Percentiles rank a stretch among this genome's conserved stretches.
Evolutionary conservation across 2,113 vertebrate species (phyloP).

Genomic region (Heloderma charlesbogerti): DNA sequence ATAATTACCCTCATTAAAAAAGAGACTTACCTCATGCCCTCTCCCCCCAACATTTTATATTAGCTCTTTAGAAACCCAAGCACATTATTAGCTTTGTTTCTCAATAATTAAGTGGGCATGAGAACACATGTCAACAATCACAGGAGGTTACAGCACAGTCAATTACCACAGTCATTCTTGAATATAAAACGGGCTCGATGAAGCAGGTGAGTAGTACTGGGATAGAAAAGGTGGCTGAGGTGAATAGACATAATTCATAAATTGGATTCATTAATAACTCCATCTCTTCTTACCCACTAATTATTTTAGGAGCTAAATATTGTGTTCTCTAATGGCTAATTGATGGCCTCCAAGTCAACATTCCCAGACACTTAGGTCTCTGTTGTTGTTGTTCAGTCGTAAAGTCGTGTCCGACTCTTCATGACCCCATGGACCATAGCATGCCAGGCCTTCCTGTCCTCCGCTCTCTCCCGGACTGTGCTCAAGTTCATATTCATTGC

Average conservation of each 20-base stretch:
- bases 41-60: neutral
- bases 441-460: no score
- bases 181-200: constrained; percentile 32
- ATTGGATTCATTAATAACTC: constrained; percentile 41
- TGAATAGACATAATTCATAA: constrained; percentile 42
- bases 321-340: neutral
- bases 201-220: constrained; percentile 24
- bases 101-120: constrained; percentile 37
- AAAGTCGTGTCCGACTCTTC: no score
- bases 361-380: no score
- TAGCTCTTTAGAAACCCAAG: neutral
- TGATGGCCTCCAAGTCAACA: no score
- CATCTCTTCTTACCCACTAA: constrained; percentile 36
- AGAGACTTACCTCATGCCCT: neutral
- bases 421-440: no score
- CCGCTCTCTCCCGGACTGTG: no score
- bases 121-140: constrained; percentile 38
- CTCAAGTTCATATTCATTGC: no score
- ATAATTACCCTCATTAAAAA: neutral
- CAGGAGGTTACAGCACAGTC: neutral
- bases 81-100: neutral
- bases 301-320: constrained; percentile 43
- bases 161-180: constrained; percentile 12
- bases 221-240: constrained; percentile 33
- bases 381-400: no score